phyloP scores from a whole-genome alignment of 1,140 invertebrate species.

The Acyrthosiphon pisum region DNA sequence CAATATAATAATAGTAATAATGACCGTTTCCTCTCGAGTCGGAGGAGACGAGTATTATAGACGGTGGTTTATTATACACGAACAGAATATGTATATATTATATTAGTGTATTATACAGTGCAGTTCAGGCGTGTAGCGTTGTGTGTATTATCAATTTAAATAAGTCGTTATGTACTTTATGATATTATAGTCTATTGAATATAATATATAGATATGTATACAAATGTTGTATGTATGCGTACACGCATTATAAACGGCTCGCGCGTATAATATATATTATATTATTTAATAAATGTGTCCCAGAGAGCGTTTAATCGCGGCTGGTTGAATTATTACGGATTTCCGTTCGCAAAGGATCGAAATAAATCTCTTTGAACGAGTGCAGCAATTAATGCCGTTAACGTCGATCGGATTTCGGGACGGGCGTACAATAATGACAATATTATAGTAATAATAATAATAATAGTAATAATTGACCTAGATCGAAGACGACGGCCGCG shows the following conservation, averaged over 20 bases:
- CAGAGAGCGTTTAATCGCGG: conserved; percentile 21
- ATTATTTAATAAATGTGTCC: conserved; percentile 18
- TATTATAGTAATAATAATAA: not conserved
- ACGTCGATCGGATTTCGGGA: conserved; percentile 3
- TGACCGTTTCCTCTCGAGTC: conserved; percentile 32
- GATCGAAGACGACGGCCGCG: not conserved
- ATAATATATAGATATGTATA: not conserved
- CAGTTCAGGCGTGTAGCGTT: not conserved
- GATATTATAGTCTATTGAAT: not conserved
- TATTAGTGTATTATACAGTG: not conserved
- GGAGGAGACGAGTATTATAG: not conserved
- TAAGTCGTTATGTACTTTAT: conserved; percentile 18
- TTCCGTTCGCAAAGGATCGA: conserved; percentile 27
- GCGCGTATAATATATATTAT: not conserved
- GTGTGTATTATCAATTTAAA: not conserved
- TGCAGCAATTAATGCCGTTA: conserved; percentile 32
- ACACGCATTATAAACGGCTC: not conserved
- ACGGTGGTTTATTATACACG: not conserved
- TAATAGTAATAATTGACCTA: conserved; percentile 31
- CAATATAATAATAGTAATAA: not conserved
- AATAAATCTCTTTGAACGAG: conserved; percentile 23
- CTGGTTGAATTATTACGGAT: conserved; percentile 27
- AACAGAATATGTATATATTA: not conserved
- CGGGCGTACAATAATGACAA: not conserved
- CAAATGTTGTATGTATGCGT: not conserved